phyloP scores from a whole-genome alignment of 2,113 vertebrate species.

The Silurus glanis region DNA sequence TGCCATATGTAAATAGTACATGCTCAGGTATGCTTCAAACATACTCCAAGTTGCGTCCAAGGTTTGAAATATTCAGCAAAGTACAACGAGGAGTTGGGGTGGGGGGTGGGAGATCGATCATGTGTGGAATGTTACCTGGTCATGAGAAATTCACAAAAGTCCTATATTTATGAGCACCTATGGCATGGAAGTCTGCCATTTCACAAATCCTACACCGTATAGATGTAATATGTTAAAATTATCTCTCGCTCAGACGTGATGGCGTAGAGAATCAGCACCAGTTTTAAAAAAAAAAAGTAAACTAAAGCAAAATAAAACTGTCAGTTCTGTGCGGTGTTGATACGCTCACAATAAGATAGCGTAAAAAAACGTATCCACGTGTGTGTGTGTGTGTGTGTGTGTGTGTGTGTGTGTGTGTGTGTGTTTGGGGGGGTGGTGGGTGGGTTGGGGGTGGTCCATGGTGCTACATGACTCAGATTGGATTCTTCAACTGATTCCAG shows the following conservation, averaged over 20 bases:
- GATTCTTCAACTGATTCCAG: slow-evolving; percentile 23
- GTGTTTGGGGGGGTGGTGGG: too few relatives aligned
- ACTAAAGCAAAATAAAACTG: background rate
- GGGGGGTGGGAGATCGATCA: too few relatives aligned
- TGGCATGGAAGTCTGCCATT: slow-evolving; percentile 8
- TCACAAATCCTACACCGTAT: background rate
- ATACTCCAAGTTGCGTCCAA: background rate
- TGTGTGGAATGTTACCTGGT: slow-evolving; percentile 21
- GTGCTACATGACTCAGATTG: slow-evolving; percentile 21
- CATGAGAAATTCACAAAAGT: background rate
- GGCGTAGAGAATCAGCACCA: slow-evolving; percentile 3
- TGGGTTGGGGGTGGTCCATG: background rate
- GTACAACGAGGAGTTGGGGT: background rate
- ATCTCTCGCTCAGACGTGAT: background rate
- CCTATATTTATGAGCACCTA: background rate
- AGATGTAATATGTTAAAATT: background rate
- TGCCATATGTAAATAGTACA: slow-evolving; percentile 2
- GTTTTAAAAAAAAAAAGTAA: background rate
- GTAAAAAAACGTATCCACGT: background rate
- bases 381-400: background rate
- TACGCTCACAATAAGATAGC: background rate
- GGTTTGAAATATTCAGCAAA: background rate
- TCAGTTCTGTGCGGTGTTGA: slow-evolving; percentile 9
- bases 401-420: background rate
- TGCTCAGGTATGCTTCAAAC: background rate